Conservation (phyloP, 2,797 vertebrate genomes). For the Botia kubotai region DNA sequence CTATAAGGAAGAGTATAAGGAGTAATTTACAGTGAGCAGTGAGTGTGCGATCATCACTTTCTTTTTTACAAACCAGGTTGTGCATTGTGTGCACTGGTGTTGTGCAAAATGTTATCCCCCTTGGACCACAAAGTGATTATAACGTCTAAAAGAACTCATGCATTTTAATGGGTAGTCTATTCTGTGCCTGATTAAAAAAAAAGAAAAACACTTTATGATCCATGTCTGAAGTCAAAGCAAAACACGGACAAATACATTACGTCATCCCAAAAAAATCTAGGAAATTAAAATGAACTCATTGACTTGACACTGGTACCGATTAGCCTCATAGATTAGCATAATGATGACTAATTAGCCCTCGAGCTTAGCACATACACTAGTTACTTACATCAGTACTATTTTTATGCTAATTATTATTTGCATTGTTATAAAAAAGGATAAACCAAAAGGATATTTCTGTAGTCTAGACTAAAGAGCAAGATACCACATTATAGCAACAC, state of each 20-base stretch:
- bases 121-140: background rate
- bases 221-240: background rate
- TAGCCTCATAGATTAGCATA: background rate
- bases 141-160: background rate
- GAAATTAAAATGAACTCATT: background rate
- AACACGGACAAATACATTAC: too few relatives aligned
- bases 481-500: background rate
- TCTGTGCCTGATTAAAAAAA: background rate
- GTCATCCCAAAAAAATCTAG: background rate
- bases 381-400: too few relatives aligned
- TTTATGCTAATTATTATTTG: too few relatives aligned
- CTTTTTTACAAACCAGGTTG: conserved; percentile 16
- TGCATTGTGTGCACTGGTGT: conserved; percentile 36
- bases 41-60: conserved; percentile 31
- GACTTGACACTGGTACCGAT: background rate
- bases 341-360: background rate
- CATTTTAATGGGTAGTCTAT: background rate
- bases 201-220: background rate
- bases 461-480: background rate
- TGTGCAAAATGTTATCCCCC: background rate
- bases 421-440: too few relatives aligned
- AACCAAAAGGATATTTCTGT: too few relatives aligned
- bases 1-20: background rate
- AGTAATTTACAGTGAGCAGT: conserved; percentile 25
- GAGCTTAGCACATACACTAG: background rate